Evolutionary conservation across 2,797 vertebrate genomes (phyloP).

Genomic region (Myotis myotis): DNA sequence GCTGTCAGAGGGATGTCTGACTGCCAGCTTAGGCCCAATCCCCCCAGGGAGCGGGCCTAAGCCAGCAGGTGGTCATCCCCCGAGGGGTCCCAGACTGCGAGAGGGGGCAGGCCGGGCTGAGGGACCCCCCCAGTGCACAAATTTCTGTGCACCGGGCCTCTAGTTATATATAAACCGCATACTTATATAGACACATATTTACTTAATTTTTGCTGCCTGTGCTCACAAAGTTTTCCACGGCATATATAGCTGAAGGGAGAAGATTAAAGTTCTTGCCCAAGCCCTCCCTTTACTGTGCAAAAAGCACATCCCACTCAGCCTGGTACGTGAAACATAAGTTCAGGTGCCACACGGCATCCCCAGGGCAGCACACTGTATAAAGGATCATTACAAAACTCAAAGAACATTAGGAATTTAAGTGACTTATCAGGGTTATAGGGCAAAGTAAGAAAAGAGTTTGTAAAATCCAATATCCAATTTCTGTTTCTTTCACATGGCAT

Average conservation of each 20-base stretch:
- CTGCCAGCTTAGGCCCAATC: no score
- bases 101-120: no score
- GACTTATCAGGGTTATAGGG: constrained; percentile 31
- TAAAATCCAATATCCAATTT: constrained; percentile 52
- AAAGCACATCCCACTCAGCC: not conserved
- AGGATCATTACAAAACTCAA: not conserved
- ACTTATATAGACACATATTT: not conserved
- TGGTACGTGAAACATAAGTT: not conserved
- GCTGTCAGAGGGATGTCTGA: no score
- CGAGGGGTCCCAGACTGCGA: no score
- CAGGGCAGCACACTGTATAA: not conserved
- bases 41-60: no score
- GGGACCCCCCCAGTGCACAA: no score
- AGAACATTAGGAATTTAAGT: constrained; percentile 29
- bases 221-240: not conserved
- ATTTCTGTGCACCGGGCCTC: no score
- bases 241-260: not conserved
- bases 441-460: constrained; percentile 19
- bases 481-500: constrained; percentile 9
- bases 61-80: no score
- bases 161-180: not conserved
- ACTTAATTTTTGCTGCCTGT: not conserved
- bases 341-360: not conserved
- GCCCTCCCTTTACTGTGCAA: not conserved
- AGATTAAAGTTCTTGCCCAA: not conserved